Base-by-base conservation (phyloP, 1,140 invertebrate genomes). In the Chironomus tepperi region DNA sequence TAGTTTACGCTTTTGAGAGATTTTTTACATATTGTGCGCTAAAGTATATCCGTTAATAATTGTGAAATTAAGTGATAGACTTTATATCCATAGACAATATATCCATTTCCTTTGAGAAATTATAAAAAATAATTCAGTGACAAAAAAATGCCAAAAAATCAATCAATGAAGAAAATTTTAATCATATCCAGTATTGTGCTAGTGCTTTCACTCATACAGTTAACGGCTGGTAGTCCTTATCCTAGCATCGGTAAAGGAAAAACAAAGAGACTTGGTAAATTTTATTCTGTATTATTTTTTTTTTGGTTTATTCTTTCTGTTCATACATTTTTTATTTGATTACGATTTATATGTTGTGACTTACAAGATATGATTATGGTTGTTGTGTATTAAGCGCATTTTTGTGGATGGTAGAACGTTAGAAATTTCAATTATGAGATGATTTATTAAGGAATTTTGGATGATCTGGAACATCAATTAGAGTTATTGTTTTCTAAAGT, bases 201-300 rank as follows among this genome's bases (percentile, higher is more conserved):
- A 7, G 65, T 21, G 19, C 16, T 70, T 19, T 70, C 7, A 18
- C 18, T 70, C 5, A 19, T 70, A 19, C 9, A 70, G 19, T 19
- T 10, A 10, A 18, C 65, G 7, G 3, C 18, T 70, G 65, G 5
- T 19, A 70, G 19, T 70, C 65, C 65, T 9, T 70, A 19, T 21
- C 65, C 65, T 7, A 19, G 16, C 18, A 70, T 70, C 19, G 65
- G 65, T 70, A 70, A 70, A 5, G 18, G 65, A 19, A 70, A 70
- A 70, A 70, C 65, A 70, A 70, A 70, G 16, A 70, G 65, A 10
- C 65, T 70, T 19, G 65, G 65, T 70, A 70, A 70, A 19, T 70
- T 10, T 70, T 15, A 10, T 7, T 70, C 18, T 19, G n/a, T 10
- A 70, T 18, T 70, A n/a, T n/a, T n/a, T n/a, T n/a, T n/a, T n/a